Evolutionary conservation across 2,797 vertebrate species (phyloP).

Genomic region (Epinephelus awoara): DNA sequence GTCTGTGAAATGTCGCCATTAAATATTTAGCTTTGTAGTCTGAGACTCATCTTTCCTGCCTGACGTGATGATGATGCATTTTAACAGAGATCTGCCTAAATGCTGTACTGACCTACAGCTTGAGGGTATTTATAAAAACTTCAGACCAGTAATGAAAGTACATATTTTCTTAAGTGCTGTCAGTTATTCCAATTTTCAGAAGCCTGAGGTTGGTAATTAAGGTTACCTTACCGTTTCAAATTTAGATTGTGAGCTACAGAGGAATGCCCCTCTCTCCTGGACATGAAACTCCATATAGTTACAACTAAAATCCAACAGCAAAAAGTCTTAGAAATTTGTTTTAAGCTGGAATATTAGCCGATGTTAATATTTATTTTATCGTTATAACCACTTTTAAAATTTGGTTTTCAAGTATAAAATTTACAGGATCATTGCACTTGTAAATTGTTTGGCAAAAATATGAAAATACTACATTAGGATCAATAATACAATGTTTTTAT

Average conservation of each 20-base stretch:
- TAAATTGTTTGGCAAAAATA: no score
- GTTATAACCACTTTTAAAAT: no score
- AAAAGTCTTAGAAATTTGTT: no score
- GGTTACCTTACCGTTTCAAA: background rate
- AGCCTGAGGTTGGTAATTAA: background rate
- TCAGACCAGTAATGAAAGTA: background rate
- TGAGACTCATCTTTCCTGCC: conserved; percentile 35
- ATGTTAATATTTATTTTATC: no score
- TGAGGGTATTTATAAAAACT: background rate
- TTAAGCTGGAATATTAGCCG: no score
- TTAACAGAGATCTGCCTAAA: background rate
- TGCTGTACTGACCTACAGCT: background rate
- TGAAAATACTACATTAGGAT: no score
- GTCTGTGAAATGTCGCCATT: conserved; percentile 79
- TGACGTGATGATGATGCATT: background rate
- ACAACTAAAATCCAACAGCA: no score
- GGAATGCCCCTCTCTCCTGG: background rate
- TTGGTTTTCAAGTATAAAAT: no score
- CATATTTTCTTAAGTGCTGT: background rate
- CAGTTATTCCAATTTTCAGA: background rate
- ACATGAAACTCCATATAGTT: no score
- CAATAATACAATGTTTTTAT: no score
- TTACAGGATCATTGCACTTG: no score
- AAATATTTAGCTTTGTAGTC: conserved; percentile 85
- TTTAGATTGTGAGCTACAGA: background rate